A percentile compares a stretch with the other conserved stretches of the same genome.
These are phyloP conservation scores for Psammodynastes pulverulentus DNA, from an alignment of 2,113 vertebrate species.

Conservation along the genomic window DNA sequence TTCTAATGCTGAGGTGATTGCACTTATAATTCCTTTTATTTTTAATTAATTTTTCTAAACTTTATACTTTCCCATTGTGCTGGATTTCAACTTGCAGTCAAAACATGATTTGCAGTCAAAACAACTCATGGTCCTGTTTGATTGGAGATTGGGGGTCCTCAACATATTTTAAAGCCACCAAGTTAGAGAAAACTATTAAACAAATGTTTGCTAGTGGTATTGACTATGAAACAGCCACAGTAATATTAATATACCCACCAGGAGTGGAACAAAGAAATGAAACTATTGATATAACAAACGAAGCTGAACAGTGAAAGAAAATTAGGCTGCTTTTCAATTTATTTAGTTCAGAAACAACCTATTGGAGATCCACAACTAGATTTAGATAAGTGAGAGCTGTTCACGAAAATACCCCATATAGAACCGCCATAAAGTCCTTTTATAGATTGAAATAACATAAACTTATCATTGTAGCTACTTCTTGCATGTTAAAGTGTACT, in stretches of 20 bases:
- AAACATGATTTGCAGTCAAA: background rate
- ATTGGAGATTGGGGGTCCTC: background rate
- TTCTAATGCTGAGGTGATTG: background rate
- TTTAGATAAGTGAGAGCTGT: background rate
- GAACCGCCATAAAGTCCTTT: background rate
- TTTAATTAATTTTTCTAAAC: background rate
- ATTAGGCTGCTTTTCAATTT: background rate
- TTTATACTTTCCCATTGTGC: background rate
- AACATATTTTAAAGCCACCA: background rate
- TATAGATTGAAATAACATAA: background rate
- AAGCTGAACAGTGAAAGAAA: background rate
- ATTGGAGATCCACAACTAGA: background rate
- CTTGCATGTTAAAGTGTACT: background rate
- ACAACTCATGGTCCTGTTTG: background rate
- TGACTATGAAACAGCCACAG: background rate
- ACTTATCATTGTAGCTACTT: background rate
- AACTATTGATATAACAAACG: background rate
- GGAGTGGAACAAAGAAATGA: background rate
- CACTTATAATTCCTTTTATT: background rate
- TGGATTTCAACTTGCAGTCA: background rate
- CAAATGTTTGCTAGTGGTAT: background rate
- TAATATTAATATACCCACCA: background rate
- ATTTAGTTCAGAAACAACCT: background rate
- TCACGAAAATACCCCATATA: background rate
- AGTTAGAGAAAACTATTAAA: background rate